phyloP scores from a whole-genome alignment of 2,113 vertebrate species.

The Phrynosoma blainvillii region DNA sequence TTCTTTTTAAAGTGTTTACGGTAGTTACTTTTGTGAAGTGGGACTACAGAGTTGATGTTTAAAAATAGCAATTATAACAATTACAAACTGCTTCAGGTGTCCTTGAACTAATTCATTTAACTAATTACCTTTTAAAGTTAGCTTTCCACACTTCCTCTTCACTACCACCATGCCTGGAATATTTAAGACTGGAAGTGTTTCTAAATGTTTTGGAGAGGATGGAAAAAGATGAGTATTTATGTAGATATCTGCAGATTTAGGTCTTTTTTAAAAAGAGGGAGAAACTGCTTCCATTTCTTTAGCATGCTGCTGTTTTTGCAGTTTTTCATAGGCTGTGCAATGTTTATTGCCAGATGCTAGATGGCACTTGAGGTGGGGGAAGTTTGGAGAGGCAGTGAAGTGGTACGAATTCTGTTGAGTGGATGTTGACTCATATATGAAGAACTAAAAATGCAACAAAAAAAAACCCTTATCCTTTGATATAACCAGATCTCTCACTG shows the following conservation, averaged over 20 bases:
- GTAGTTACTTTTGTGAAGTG: too few relatives aligned
- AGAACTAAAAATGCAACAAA: constrained; percentile 41
- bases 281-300: background rate
- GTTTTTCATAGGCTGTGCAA: constrained; percentile 3
- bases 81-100: too few relatives aligned
- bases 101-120: too few relatives aligned
- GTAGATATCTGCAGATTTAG: background rate
- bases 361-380: background rate
- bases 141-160: too few relatives aligned
- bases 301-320: rapidly evolving
- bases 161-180: background rate
- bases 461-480: background rate
- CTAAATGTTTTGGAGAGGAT: background rate
- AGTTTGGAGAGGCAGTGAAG: background rate
- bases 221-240: background rate
- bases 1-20: too few relatives aligned
- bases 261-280: background rate
- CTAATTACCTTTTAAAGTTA: too few relatives aligned
- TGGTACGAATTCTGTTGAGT: constrained; percentile 32
- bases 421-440: background rate
- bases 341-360: constrained; percentile 13
- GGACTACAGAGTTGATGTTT: too few relatives aligned
- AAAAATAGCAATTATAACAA: too few relatives aligned
- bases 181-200: background rate
- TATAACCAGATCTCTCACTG: background rate